Evolutionary conservation across 1,140 invertebrate genomes (phyloP), one percentile per base, ranked within the genome.

Genomic region (Coelopa frigida): DNA sequence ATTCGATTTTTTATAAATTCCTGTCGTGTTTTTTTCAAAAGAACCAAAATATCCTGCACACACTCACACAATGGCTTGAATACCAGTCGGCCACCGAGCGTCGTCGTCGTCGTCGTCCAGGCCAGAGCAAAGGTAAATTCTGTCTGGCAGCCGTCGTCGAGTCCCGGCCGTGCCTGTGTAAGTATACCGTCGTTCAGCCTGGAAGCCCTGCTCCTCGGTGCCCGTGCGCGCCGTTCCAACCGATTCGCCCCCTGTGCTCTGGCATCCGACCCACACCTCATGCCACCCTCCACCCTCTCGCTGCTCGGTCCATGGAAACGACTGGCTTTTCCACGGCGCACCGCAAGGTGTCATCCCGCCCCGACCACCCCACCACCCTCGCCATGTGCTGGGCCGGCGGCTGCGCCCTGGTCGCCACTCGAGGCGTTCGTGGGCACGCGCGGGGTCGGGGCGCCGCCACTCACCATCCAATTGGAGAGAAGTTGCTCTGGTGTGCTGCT

Each of bases 91-190:
- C 61, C 56, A 57, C 52, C 62, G 57, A 60, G 61, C 61, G 62
- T 66, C n/a, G n/a, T n/a, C n/a, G n/a, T n/a, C 59, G 59, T 59
- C 37, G 57, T 64, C 63, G 64, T 66, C 64, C 64, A 61, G 64
- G 64, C 62, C 67, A 59, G 64, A 68, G 64, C 64, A 68, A 68
- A 68, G 64, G 64, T 68, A 68, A 67, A 61, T 68, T 68, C 61
- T 68, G 59, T 68, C 64, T 68, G 64, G 50, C 50, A 48, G 56
- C 35, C 32, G 27, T 38, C 31, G 44, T 22, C 37, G 36, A 36
- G 32, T 38, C 29, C 33, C 33, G 21, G 37, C 44, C 49, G 45
- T 50, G 48, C 48, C 48, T 45, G 43, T 50, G 42, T 45, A 50
- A 35, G 45, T 22, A 20, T 23, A 32, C 23, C n/a, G 23, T 15